Conservation (phyloP, 1,140 invertebrate genomes). For the Teleogryllus occipitalis region DNA sequence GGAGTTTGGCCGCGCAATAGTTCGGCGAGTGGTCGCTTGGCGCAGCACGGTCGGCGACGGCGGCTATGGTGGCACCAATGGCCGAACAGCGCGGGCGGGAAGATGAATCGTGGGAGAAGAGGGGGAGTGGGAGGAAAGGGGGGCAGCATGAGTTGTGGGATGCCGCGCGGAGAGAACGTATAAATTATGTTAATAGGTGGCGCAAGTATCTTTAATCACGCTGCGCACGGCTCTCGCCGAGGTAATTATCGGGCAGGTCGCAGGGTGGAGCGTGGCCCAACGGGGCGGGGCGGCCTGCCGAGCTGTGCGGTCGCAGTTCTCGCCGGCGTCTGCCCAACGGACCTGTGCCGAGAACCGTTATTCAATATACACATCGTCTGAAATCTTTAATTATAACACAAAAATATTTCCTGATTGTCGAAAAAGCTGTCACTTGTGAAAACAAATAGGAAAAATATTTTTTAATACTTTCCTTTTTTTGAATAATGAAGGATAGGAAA, state of each 20-base stretch:
- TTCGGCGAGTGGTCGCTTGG: no score
- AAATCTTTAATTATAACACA: no score
- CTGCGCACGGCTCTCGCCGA: neutral
- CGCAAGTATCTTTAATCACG: slow-evolving; percentile 4
- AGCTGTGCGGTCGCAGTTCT: no score
- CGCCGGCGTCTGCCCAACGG: no score
- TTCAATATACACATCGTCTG: no score
- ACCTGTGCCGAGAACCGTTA: no score
- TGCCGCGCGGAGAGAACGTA: neutral
- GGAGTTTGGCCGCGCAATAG: no score
- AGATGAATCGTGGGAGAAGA: neutral
- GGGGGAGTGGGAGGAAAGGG: neutral
- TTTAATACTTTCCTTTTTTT: neutral
- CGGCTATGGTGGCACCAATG: no score
- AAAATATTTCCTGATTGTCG: no score
- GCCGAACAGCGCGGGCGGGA: neutral
- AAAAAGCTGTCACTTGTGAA: no score
- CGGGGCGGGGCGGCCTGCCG: no score
- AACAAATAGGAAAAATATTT: neutral
- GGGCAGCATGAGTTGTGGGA: neutral
- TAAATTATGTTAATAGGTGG: neutral
- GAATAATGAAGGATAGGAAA: neutral
- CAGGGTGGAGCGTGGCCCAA: neutral
- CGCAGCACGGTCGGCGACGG: no score
- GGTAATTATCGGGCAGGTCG: neutral